Evolutionary conservation across 2,888 invertebrate genomes (phyloP).

Genomic region (Dasysyrphus albostriatus): DNA sequence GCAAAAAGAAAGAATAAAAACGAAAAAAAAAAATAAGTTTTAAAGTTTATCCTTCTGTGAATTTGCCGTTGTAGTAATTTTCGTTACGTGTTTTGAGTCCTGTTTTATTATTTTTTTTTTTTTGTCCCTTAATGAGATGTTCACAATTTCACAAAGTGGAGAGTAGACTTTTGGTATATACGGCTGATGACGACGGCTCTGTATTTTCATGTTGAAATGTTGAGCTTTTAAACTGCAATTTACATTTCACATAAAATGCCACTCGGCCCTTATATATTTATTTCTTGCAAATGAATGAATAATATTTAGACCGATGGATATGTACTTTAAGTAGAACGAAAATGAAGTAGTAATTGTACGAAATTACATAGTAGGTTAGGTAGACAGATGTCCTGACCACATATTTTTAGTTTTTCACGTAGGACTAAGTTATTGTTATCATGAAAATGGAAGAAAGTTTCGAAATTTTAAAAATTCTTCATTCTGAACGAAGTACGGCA

Average conservation of each 20-base stretch:
- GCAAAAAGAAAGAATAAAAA: constrained; percentile 1
- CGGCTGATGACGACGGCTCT: constrained; percentile 4
- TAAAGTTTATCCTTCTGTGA: constrained; percentile 74
- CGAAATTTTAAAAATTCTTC: background rate
- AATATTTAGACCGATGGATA: constrained; percentile 16
- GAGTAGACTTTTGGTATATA: constrained; percentile 20
- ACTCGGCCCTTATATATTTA: constrained; percentile 60
- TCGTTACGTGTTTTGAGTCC: constrained; percentile 62
- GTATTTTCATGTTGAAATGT: constrained; percentile 66
- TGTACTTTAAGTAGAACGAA: background rate
- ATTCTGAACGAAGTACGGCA: too few relatives aligned
- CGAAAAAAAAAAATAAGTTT: constrained; percentile 29
- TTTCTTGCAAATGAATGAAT: background rate
- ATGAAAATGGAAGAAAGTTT: background rate
- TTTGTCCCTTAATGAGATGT: constrained; percentile 71
- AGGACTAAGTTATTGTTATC: background rate
- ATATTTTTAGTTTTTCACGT: background rate
- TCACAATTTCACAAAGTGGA: constrained; percentile 72
- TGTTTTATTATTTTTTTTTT: constrained; percentile 19
- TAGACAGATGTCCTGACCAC: background rate
- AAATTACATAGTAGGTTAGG: background rate
- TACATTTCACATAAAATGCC: constrained; percentile 67
- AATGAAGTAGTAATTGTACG: background rate
- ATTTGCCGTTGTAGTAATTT: constrained; percentile 72
- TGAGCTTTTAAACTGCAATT: constrained; percentile 72